Percentiles rank a stretch among this genome's conserved stretches.
phyloP scores from a whole-genome alignment of 2,888 invertebrate genomes.

The Zaprionus obscuricornis region DNA sequence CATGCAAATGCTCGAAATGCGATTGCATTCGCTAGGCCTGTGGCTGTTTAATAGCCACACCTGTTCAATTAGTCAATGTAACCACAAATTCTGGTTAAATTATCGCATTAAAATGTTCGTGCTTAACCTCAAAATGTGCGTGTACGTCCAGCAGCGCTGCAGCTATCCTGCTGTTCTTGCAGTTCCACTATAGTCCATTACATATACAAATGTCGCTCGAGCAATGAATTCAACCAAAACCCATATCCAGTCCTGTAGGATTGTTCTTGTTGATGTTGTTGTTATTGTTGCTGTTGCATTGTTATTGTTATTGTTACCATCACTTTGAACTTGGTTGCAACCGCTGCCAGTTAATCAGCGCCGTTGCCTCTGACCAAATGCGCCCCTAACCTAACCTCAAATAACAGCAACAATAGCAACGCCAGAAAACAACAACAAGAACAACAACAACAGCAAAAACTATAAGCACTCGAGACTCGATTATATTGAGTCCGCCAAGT shows the following conservation, averaged over 20 bases:
- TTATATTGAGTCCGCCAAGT: no score
- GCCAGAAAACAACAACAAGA: no score
- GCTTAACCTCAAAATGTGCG: slow-evolving; percentile 81
- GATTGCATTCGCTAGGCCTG: slow-evolving; percentile 64
- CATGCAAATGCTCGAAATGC: slow-evolving; percentile 58
- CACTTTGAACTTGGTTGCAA: slow-evolving; percentile 62
- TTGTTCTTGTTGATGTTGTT: no score
- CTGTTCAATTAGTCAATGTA: slow-evolving; percentile 83
- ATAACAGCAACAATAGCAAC: slow-evolving; percentile 3
- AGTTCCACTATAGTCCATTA: slow-evolving; percentile 30
- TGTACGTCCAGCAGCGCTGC: slow-evolving; percentile 27
- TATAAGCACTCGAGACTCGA: slow-evolving; percentile 4
- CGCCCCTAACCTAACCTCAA: slow-evolving; percentile 51
- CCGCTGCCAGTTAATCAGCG: slow-evolving; percentile 77
- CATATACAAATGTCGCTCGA: slow-evolving; percentile 3
- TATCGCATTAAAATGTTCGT: slow-evolving; percentile 83
- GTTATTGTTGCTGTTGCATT: slow-evolving; percentile 49
- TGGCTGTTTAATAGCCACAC: slow-evolving; percentile 81
- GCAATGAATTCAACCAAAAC: neutral
- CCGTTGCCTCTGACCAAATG: slow-evolving; percentile 46
- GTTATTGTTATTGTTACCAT: slow-evolving; percentile 31
- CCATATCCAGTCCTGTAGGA: slow-evolving; percentile 1
- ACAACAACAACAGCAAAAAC: slow-evolving; percentile 2
- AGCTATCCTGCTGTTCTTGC: slow-evolving; percentile 55
- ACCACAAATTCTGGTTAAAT: slow-evolving; percentile 83